Conservation (phyloP, 23 tunicate genomes). For the Trididemnum clinides region DNA sequence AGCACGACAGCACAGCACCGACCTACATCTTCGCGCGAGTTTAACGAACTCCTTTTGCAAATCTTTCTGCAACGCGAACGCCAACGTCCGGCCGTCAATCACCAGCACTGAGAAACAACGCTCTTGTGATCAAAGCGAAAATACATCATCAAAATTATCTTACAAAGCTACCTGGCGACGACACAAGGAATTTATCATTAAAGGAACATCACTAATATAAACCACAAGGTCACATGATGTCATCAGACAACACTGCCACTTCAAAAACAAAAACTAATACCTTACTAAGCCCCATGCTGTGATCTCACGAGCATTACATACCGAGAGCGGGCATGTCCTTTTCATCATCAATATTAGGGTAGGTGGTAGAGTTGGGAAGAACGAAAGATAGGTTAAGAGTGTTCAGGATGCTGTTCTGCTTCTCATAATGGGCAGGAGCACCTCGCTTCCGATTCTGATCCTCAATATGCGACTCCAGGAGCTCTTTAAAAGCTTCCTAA, state of each 20-base stretch:
- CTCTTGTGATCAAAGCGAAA: too few species aligned
- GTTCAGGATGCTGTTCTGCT: conserved; percentile 31
- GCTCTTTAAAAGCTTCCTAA: conserved; percentile 59
- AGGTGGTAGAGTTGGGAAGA: conserved; percentile 50
- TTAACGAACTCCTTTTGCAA: conserved; percentile 67
- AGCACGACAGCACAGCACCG: conserved; percentile 95
- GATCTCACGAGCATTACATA: too few species aligned
- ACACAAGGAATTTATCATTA: too few species aligned
- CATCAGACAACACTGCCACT: too few species aligned
- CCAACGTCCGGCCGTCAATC: conserved; percentile 90
- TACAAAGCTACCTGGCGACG: too few species aligned
- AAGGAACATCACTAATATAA: too few species aligned
- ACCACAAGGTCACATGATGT: too few species aligned
- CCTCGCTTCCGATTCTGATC: conserved; percentile 65
- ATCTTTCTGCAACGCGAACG: conserved; percentile 80
- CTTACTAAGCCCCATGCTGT: too few species aligned
- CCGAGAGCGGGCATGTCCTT: conserved; percentile 70
- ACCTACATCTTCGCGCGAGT: conserved; percentile 69
- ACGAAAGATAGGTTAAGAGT: conserved; percentile 51
- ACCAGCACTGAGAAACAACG: conserved; percentile 52
- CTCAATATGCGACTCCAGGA: conserved; percentile 53
- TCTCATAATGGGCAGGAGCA: conserved; percentile 29
- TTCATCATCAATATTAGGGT: conserved; percentile 58
- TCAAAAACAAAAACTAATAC: too few species aligned
- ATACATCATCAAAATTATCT: too few species aligned